Evolutionary conservation across 1,140 invertebrate genomes (phyloP).

Genomic region (Drosophila equinoxialis): DNA sequence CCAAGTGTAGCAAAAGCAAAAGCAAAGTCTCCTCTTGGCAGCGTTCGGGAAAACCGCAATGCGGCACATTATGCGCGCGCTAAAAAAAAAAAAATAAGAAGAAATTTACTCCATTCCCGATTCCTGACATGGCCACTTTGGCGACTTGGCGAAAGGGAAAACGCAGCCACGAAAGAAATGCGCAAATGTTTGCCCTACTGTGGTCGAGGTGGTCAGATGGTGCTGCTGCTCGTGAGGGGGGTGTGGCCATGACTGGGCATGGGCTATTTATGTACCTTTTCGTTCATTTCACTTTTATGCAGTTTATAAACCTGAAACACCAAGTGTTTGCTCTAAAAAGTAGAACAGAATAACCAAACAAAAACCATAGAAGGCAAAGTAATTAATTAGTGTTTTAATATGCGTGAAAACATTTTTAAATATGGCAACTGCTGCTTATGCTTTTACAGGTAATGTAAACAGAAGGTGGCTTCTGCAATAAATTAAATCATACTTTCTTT

Average conservation of each 20-base stretch:
- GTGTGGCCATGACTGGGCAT: slow-evolving; percentile 39
- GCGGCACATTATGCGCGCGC: slow-evolving; percentile 76
- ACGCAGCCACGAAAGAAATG: slow-evolving; percentile 70
- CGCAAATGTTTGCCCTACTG: slow-evolving; percentile 62
- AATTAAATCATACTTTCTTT: slow-evolving; percentile 55
- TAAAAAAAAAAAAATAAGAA: neutral
- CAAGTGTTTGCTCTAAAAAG: slow-evolving; percentile 39
- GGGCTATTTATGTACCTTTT: slow-evolving; percentile 22
- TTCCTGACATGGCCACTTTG: slow-evolving; percentile 16
- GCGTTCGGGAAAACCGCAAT: slow-evolving; percentile 73
- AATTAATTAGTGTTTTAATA: slow-evolving; percentile 71
- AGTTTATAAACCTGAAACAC: slow-evolving; percentile 44
- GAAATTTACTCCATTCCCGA: slow-evolving; percentile 69
- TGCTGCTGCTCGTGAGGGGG: slow-evolving; percentile 6
- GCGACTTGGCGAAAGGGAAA: slow-evolving; percentile 46
- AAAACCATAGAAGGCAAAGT: slow-evolving; percentile 21
- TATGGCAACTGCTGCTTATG: slow-evolving; percentile 45
- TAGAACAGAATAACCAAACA: neutral
- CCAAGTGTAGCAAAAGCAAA: neutral
- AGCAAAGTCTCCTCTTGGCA: slow-evolving; percentile 46
- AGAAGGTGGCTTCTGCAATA: slow-evolving; percentile 14
- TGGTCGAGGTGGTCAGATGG: slow-evolving; percentile 4
- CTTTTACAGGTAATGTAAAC: neutral
- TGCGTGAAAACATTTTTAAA: slow-evolving; percentile 60
- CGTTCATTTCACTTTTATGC: slow-evolving; percentile 31